Conservation (phyloP, 2,888 invertebrate genomes). For the Epinotia brunnichana region DNA sequence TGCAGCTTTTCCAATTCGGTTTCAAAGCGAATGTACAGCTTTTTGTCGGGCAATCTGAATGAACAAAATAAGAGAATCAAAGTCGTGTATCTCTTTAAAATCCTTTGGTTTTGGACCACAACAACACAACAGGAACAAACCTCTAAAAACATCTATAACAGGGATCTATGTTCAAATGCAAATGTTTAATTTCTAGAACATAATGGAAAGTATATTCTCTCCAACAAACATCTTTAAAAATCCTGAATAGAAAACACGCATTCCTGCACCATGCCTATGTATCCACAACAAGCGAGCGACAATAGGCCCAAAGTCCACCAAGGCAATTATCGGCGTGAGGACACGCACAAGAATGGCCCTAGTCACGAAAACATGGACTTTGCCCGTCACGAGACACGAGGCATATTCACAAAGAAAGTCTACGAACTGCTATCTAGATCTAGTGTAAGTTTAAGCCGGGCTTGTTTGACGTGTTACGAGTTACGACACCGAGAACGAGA, state of each 20-base stretch:
- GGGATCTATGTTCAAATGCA: no score
- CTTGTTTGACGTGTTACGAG: no score
- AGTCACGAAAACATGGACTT: constrained; percentile 50
- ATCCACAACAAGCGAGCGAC: constrained; percentile 54
- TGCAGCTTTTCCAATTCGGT: neutral
- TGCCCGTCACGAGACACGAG: constrained; percentile 34
- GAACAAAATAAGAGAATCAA: neutral
- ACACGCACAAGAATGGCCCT: constrained; percentile 42
- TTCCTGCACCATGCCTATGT: constrained; percentile 37
- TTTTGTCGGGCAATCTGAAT: neutral
- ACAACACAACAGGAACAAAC: neutral
- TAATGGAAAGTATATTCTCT: no score
- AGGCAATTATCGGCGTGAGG: constrained; percentile 58
- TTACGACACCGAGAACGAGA: no score
- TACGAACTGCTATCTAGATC: no score
- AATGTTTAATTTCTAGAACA: no score
- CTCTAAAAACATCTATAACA: neutral
- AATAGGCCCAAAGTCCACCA: constrained; percentile 68
- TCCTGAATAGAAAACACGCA: constrained; percentile 22
- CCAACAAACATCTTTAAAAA: neutral
- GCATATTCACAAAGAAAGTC: neutral
- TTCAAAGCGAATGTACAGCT: neutral
- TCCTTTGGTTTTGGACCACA: neutral
- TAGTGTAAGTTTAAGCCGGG: no score
- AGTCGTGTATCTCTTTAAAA: neutral